Percentiles rank a stretch among this genome's conserved stretches.
These are phyloP conservation scores for Crenuchus spilurus DNA, from an alignment of 2,797 vertebrate genomes.

Conservation along the genomic window DNA sequence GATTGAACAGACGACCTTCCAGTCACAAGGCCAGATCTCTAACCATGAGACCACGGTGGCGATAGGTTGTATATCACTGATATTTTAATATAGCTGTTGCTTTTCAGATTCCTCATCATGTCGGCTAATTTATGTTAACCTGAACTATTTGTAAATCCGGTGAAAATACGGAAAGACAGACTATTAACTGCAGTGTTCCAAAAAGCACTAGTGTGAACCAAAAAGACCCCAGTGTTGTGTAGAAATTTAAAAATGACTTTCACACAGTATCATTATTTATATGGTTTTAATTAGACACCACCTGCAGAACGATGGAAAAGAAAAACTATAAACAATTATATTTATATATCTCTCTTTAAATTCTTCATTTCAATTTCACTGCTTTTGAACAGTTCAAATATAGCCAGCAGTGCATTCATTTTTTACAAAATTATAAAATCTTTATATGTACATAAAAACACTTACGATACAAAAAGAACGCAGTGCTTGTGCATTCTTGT, in stretches of 20 bases:
- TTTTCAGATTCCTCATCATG: too few species aligned
- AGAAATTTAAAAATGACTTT: conserved; percentile 33
- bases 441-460: conserved; percentile 69
- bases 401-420: conserved; percentile 62
- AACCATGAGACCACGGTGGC: too few species aligned
- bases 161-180: too few species aligned
- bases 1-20: too few species aligned
- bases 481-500: conserved; percentile 39
- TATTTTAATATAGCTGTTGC: too few species aligned
- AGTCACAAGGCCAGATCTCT: too few species aligned
- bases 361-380: conserved; percentile 70
- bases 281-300: conserved; percentile 68
- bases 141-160: too few species aligned
- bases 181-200: too few species aligned
- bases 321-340: conserved; percentile 58
- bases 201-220: too few species aligned
- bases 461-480: conserved; percentile 57
- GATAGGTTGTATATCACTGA: too few species aligned
- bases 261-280: conserved; percentile 45
- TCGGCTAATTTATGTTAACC: too few species aligned
- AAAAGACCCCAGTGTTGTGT: background rate
- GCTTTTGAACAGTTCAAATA: conserved; percentile 66
- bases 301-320: conserved; percentile 55
- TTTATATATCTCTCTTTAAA: conserved; percentile 54
- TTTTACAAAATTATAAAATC: conserved; percentile 82